Evolutionary conservation across 1,140 invertebrate species (phyloP).

Genomic region (Macrobrachium nipponense): DNA sequence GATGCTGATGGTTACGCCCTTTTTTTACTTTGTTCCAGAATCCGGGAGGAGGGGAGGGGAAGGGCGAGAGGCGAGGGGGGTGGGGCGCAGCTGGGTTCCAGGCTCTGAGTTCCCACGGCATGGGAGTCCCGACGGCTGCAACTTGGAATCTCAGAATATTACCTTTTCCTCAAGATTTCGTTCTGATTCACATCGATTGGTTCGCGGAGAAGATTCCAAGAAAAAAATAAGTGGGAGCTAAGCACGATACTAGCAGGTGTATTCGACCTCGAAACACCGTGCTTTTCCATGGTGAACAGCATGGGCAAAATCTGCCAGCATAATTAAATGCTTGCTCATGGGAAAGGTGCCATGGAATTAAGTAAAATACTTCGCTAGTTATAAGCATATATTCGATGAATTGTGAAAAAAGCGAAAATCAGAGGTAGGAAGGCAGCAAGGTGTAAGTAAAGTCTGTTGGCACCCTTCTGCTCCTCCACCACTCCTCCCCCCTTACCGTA

Average conservation of each 20-base stretch:
- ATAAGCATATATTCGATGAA: too few relatives aligned
- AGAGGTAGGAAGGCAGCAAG: too few relatives aligned
- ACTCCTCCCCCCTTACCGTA: conserved; percentile 5
- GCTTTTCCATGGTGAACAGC: too few relatives aligned
- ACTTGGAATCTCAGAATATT: conserved; percentile 57
- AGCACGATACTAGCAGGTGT: neutral
- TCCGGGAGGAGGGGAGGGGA: neutral
- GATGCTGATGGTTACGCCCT: conserved; percentile 43
- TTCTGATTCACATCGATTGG: conserved; percentile 7
- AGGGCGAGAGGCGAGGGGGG: too few relatives aligned
- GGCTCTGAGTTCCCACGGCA: conserved; percentile 51
- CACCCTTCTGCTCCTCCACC: neutral
- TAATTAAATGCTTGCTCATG: too few relatives aligned
- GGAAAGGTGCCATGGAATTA: too few relatives aligned
- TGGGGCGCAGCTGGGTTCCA: conserved; percentile 37
- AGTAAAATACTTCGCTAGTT: too few relatives aligned
- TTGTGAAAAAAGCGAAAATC: too few relatives aligned
- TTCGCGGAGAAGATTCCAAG: neutral
- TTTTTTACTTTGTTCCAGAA: conserved; percentile 31
- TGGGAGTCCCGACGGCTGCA: conserved; percentile 53
- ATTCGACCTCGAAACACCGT: too few relatives aligned
- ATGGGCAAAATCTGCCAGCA: too few relatives aligned
- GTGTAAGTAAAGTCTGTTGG: neutral
- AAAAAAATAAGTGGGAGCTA: neutral
- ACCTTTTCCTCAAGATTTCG: conserved; percentile 40